Percentiles rank a stretch among this genome's conserved stretches.
Evolutionary conservation across 2,888 invertebrate genomes (phyloP).

Genomic region (Venusia cambrica): DNA sequence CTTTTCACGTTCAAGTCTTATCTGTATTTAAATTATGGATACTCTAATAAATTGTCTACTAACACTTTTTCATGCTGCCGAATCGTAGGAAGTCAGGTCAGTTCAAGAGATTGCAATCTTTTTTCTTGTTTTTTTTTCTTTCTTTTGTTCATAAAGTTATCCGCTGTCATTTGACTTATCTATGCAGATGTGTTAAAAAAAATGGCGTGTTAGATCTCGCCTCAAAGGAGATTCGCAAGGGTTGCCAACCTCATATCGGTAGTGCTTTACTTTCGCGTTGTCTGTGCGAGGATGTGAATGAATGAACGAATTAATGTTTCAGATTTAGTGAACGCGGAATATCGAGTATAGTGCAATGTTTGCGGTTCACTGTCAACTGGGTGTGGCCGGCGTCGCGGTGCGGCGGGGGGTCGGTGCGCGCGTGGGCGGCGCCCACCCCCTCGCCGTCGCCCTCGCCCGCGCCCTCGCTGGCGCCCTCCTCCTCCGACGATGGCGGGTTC

Average conservation of each 20-base stretch:
- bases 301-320: slow-evolving; percentile 31
- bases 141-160: too few species aligned
- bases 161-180: too few species aligned
- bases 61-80: slow-evolving; percentile 35
- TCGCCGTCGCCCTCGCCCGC: slow-evolving; percentile 48
- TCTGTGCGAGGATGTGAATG: neutral
- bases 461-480: slow-evolving; percentile 69
- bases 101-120: too few species aligned
- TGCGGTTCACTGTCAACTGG: slow-evolving; percentile 83
- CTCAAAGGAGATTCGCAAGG: too few species aligned
- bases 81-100: slow-evolving; percentile 69
- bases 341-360: slow-evolving; percentile 91
- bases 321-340: slow-evolving; percentile 97
- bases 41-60: neutral
- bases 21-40: neutral
- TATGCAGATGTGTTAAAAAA: too few species aligned
- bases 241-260: too few species aligned
- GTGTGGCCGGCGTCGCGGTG: slow-evolving; percentile 89
- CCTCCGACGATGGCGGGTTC: slow-evolving; percentile 93
- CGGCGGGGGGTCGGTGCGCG: slow-evolving; percentile 54
- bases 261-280: too few species aligned
- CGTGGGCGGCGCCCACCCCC: slow-evolving; percentile 49
- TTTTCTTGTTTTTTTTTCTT: too few species aligned
- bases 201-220: too few species aligned
- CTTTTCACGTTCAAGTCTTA: neutral